These are phyloP conservation scores for Papilio gigon DNA, from an alignment of 2,888 invertebrate species.

Conservation along the genomic window DNA sequence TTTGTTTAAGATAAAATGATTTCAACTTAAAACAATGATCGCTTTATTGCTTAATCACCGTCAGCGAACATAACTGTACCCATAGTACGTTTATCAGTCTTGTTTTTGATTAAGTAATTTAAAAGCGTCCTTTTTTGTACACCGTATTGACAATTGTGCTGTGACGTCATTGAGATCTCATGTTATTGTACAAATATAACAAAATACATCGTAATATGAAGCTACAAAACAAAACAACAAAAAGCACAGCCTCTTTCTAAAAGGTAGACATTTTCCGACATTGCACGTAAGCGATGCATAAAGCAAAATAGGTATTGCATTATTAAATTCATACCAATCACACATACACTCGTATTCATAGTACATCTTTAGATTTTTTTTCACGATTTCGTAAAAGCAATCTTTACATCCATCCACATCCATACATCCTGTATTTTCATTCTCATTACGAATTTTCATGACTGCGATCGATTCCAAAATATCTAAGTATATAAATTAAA, in stretches of 20 bases:
- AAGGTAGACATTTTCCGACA: slow-evolving; percentile 20
- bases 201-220: slow-evolving; percentile 7
- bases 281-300: slow-evolving; percentile 40
- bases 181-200: not conserved
- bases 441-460: too few relatives aligned
- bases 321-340: not conserved
- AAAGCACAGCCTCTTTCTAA: slow-evolving; percentile 23
- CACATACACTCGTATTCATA: not conserved
- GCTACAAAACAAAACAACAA: slow-evolving; percentile 24
- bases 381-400: too few relatives aligned
- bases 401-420: not conserved
- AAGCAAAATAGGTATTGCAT: slow-evolving; percentile 33
- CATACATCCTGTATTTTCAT: not conserved
- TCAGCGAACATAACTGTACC: not conserved
- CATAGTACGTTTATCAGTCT: not conserved
- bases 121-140: not conserved
- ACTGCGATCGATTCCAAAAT: not conserved
- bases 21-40: not conserved
- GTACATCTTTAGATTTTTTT: too few relatives aligned
- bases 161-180: not conserved
- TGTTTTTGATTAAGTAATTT: not conserved
- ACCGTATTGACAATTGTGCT: not conserved
- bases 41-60: not conserved
- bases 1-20: not conserved
- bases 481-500: slow-evolving; percentile 35